phyloP scores from a whole-genome alignment of 2,113 vertebrate species.

The Neotoma lepida region DNA sequence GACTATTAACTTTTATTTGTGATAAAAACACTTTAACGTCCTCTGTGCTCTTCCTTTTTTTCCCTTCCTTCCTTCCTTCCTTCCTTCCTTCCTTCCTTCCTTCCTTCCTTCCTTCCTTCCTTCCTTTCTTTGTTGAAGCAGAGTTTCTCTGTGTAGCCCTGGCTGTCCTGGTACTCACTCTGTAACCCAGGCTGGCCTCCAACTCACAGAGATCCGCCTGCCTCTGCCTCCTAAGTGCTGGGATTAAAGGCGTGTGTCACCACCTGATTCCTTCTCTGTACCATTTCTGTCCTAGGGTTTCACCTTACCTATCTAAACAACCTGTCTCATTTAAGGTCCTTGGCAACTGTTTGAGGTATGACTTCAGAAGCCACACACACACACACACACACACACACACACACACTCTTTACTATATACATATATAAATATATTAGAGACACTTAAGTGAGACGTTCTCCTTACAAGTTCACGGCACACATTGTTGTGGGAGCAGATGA shows the following conservation, averaged over 20 bases:
- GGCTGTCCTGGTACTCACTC: background rate
- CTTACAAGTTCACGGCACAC: background rate
- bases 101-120: no score
- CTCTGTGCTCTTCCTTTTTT: background rate
- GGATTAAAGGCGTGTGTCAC: background rate
- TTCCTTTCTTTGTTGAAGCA: background rate
- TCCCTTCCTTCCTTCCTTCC: no score
- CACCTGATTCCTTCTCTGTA: background rate
- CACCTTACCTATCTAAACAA: background rate
- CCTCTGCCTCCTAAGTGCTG: background rate
- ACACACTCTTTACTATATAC: no score
- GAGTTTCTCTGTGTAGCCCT: background rate
- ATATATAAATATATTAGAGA: background rate
- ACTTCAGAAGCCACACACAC: background rate
- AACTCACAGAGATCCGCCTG: background rate
- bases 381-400: no score
- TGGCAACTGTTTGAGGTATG: background rate
- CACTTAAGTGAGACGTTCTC: background rate
- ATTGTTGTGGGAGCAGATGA: background rate
- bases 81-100: no score
- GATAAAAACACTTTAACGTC: background rate
- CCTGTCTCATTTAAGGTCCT: background rate
- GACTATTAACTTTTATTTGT: background rate
- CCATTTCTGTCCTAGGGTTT: background rate
- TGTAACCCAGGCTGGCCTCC: background rate